phyloP scores from a whole-genome alignment of 2,113 vertebrate genomes.

The Carollia perspicillata region DNA sequence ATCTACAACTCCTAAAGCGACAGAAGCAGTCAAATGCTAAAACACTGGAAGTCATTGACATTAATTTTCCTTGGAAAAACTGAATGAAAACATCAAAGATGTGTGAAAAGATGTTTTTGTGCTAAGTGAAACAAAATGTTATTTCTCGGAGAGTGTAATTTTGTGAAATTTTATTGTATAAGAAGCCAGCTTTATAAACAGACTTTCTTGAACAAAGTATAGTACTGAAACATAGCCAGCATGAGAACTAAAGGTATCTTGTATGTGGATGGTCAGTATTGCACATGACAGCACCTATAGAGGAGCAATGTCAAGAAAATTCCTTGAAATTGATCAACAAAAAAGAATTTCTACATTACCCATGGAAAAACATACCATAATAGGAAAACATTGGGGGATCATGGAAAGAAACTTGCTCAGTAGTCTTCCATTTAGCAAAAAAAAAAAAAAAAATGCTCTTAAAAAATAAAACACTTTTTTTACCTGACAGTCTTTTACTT shows the following conservation, averaged over 20 bases:
- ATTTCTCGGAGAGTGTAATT: conserved; percentile 53
- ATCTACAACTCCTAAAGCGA: neutral
- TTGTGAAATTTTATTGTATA: conserved; percentile 43
- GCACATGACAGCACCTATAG: too few relatives aligned
- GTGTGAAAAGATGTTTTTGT: neutral
- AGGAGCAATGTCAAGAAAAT: neutral
- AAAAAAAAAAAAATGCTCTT: neutral
- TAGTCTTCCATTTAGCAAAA: neutral
- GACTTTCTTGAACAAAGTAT: neutral
- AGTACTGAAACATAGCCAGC: neutral
- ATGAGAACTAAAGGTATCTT: neutral
- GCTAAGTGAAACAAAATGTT: conserved; percentile 27
- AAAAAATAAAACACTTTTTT: neutral
- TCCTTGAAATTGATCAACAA: neutral
- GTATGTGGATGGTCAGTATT: neutral
- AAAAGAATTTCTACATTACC: neutral
- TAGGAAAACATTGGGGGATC: neutral
- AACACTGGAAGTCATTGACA: neutral
- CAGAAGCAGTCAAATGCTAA: neutral
- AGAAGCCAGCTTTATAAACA: conserved; percentile 6
- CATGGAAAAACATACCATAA: neutral
- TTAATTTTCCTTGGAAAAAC: conserved; percentile 42
- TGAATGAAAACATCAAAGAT: conserved; percentile 24
- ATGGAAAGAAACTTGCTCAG: neutral
- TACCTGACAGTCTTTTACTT: conserved; percentile 12